phyloP scores from a whole-genome alignment of 2,888 invertebrate genomes.

The Synergus umbraculus region DNA sequence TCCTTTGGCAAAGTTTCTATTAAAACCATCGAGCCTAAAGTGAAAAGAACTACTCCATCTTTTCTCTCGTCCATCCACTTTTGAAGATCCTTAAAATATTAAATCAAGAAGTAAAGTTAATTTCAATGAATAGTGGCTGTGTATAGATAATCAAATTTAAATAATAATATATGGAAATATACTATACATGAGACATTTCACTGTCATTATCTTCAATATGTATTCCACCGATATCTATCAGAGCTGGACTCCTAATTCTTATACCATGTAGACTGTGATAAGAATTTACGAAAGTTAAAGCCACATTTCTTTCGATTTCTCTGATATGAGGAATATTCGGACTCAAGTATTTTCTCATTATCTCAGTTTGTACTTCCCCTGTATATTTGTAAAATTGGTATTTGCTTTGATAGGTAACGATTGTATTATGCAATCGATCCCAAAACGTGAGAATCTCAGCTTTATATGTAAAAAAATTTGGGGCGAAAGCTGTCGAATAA shows the following conservation, averaged over 20 bases:
- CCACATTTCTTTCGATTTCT: slow-evolving; percentile 77
- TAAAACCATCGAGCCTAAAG: slow-evolving; percentile 65
- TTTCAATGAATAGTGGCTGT: too few relatives aligned
- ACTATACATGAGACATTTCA: slow-evolving; percentile 53
- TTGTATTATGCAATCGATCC: slow-evolving; percentile 58
- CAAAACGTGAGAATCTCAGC: slow-evolving; percentile 53
- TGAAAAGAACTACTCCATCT: slow-evolving; percentile 66
- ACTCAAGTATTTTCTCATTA: slow-evolving; percentile 61
- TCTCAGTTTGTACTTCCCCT: slow-evolving; percentile 54
- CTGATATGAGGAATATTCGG: slow-evolving; percentile 70
- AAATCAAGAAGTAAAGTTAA: too few relatives aligned
- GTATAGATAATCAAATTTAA: too few relatives aligned
- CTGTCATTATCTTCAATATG: slow-evolving; percentile 74
- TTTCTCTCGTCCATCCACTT: slow-evolving; percentile 64
- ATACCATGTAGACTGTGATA: slow-evolving; percentile 77
- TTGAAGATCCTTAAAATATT: too few relatives aligned
- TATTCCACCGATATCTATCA: slow-evolving; percentile 79
- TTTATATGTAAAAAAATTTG: slow-evolving; percentile 29
- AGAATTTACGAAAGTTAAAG: slow-evolving; percentile 78
- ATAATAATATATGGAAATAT: background rate
- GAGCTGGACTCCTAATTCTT: slow-evolving; percentile 76
- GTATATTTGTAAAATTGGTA: slow-evolving; percentile 49
- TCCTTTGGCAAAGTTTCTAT: slow-evolving; percentile 62
- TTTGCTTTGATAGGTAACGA: background rate
- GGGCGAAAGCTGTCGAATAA: slow-evolving; percentile 50